Conservation (phyloP, 92 coral and sea anemone species). For the Parazoanthus darwini region DNA sequence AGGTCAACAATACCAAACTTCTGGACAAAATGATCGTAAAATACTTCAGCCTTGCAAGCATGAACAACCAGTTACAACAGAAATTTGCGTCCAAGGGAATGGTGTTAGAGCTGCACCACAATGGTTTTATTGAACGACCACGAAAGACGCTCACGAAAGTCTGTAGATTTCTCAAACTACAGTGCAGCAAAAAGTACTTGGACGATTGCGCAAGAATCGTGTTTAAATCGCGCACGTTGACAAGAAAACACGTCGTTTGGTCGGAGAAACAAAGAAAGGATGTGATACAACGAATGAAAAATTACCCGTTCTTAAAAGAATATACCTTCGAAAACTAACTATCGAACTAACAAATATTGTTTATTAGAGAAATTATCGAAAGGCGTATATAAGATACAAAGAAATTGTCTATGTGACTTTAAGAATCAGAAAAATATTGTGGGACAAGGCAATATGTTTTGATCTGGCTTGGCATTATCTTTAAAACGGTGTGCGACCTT, state of each 20-base stretch:
- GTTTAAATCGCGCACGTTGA: slow-evolving; percentile 29
- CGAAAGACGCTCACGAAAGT: slow-evolving; percentile 34
- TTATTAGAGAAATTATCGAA: not conserved
- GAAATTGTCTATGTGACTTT: not conserved
- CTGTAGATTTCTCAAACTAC: slow-evolving; percentile 36
- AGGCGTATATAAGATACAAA: not conserved
- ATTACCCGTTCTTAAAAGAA: slow-evolving; percentile 29
- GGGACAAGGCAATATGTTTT: too few species aligned
- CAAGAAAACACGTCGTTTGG: slow-evolving; percentile 47
- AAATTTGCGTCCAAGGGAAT: slow-evolving; percentile 14
- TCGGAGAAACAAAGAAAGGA: slow-evolving; percentile 22
- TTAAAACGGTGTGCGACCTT: too few species aligned
- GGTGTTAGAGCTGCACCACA: slow-evolving; percentile 29
- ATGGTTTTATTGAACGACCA: slow-evolving; percentile 35
- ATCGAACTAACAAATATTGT: not conserved
- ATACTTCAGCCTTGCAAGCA: slow-evolving; percentile 35
- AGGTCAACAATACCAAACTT: slow-evolving; percentile 38
- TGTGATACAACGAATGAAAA: slow-evolving; percentile 15
- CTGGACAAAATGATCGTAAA: slow-evolving; percentile 37
- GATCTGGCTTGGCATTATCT: too few species aligned
- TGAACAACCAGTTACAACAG: slow-evolving; percentile 30
- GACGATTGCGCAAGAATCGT: slow-evolving; percentile 46
- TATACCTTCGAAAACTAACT: slow-evolving; percentile 31
- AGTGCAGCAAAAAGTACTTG: slow-evolving; percentile 36
- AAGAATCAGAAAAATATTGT: not conserved